Evolutionary conservation across 2,113 vertebrate species (phyloP).

Genomic region (Gallinago jamesoni): DNA sequence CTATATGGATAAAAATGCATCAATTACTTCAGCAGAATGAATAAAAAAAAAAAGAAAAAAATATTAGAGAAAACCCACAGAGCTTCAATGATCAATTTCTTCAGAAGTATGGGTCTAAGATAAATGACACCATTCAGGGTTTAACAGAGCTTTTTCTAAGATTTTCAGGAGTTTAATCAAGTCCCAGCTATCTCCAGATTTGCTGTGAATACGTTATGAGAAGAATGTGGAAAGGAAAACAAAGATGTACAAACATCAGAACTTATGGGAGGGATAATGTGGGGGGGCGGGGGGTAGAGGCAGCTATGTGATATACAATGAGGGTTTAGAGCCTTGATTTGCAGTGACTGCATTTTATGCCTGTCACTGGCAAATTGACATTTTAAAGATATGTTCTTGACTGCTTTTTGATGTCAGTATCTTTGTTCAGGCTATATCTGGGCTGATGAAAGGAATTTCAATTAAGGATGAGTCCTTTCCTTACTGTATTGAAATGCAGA

Average conservation of each 20-base stretch:
- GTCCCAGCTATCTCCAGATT: slow-evolving; percentile 11
- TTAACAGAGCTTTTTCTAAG: slow-evolving; percentile 29
- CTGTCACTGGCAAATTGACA: slow-evolving; percentile 61
- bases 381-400: slow-evolving; percentile 64
- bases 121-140: slow-evolving; percentile 12
- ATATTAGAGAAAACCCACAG: not conserved
- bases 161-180: slow-evolving; percentile 42
- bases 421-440: slow-evolving; percentile 64
- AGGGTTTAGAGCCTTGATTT: slow-evolving; percentile 23
- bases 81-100: slow-evolving; percentile 9
- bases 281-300: not conserved
- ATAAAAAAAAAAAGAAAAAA: not conserved
- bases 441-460: slow-evolving; percentile 70
- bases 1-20: not conserved
- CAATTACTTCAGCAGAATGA: not conserved
- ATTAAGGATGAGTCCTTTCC: slow-evolving; percentile 55
- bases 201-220: slow-evolving; percentile 34
- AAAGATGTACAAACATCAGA: slow-evolving; percentile 40
- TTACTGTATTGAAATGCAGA: slow-evolving; percentile 36
- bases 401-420: slow-evolving; percentile 63
- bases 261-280: not conserved
- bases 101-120: not conserved
- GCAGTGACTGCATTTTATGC: slow-evolving; percentile 54
- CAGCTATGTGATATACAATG: slow-evolving; percentile 22
- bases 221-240: slow-evolving; percentile 46